phyloP scores from a whole-genome alignment of 2,113 vertebrate genomes.

The Gymnogyps californianus region DNA sequence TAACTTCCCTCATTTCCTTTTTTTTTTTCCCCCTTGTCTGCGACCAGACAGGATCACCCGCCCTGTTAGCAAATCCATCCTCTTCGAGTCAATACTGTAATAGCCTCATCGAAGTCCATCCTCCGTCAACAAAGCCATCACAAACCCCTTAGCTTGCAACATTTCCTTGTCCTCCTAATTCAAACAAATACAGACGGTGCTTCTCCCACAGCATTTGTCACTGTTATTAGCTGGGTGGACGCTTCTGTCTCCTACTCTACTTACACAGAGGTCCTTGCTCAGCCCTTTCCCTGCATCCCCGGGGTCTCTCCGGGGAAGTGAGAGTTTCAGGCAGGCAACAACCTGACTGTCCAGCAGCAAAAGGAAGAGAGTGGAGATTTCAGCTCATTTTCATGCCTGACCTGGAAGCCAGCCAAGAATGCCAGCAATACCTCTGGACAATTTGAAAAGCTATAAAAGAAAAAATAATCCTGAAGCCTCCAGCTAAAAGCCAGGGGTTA shows the following conservation, averaged over 20 bases:
- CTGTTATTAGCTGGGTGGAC: background rate
- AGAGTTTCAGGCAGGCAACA: background rate
- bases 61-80: background rate
- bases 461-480: background rate
- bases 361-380: background rate
- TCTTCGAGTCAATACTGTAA: background rate
- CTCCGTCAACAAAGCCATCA: background rate
- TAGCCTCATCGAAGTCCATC: background rate
- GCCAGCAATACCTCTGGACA: background rate
- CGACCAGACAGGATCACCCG: background rate
- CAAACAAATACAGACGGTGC: background rate
- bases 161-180: background rate
- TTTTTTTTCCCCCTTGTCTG: background rate
- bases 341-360: background rate
- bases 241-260: background rate
- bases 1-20: background rate
- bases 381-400: background rate
- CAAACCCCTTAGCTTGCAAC: background rate
- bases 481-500: background rate
- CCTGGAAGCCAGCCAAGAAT: background rate
- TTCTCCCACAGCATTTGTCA: background rate
- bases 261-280: background rate
- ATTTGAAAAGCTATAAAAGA: background rate
- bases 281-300: background rate
- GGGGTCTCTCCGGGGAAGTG: background rate